Evolutionary conservation across 2,888 invertebrate species (phyloP).

Genomic region (Drosophila macrothrix): DNA sequence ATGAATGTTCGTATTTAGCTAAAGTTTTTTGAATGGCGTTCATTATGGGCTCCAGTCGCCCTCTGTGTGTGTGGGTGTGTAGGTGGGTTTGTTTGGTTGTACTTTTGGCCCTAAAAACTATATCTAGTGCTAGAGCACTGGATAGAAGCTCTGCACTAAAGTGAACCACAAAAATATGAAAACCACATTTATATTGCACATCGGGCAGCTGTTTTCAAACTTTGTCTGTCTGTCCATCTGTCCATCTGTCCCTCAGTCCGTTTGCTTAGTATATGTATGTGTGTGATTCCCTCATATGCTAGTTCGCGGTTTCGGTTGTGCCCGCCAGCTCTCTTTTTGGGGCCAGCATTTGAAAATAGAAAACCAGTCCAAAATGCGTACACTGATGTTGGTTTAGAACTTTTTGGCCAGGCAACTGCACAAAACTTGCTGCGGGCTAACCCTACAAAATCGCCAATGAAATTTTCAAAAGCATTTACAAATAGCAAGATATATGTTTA

Average conservation of each 20-base stretch:
- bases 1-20: constrained; percentile 80
- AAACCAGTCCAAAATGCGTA: constrained; percentile 49
- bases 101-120: constrained; percentile 45
- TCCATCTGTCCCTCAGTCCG: constrained; percentile 12
- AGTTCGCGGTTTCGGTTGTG: constrained; percentile 64
- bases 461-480: constrained; percentile 19
- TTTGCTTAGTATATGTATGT: constrained; percentile 16
- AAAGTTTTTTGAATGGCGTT: constrained; percentile 81
- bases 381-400: constrained; percentile 58
- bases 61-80: constrained; percentile 7
- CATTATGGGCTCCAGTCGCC: constrained; percentile 53
- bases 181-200: constrained; percentile 81
- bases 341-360: constrained; percentile 47
- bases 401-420: constrained; percentile 32
- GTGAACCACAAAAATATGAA: constrained; percentile 82
- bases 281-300: constrained; percentile 59
- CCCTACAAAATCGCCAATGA: constrained; percentile 17
- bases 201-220: constrained; percentile 77
- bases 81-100: constrained; percentile 26
- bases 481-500: background rate
- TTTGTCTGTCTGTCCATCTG: constrained; percentile 51
- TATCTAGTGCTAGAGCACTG: constrained; percentile 28
- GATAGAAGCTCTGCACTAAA: constrained; percentile 53
- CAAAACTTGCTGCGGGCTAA: constrained; percentile 35
- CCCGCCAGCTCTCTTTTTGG: constrained; percentile 54